These are phyloP conservation scores for Philereme vetulata DNA, from an alignment of 2,888 invertebrate species.

Conservation along the genomic window DNA sequence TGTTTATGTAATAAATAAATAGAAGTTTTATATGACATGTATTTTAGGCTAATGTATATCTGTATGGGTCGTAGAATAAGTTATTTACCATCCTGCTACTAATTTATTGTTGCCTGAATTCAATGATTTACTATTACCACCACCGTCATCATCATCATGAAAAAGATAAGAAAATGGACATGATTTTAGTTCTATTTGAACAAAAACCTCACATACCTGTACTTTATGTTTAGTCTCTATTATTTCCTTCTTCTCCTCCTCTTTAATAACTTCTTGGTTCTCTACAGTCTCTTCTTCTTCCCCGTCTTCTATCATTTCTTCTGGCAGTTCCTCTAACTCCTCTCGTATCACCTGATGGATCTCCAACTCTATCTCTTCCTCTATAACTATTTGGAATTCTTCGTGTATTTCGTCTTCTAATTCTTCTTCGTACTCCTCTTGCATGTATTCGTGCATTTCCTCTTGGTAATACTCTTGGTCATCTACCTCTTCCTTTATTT, in stretches of 20 bases:
- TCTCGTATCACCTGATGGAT: slow-evolving; percentile 12
- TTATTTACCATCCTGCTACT: too few species aligned
- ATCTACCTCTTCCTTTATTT: slow-evolving; percentile 31
- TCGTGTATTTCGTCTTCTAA: neutral
- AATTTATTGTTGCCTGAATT: too few species aligned
- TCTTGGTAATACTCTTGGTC: slow-evolving; percentile 16
- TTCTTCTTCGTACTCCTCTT: slow-evolving; percentile 7
- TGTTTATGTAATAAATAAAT: too few species aligned
- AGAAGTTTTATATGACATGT: too few species aligned
- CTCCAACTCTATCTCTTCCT: slow-evolving; percentile 10
- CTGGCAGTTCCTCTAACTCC: slow-evolving; percentile 13
- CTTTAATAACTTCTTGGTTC: neutral
- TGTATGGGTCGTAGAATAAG: too few species aligned
- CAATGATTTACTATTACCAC: too few species aligned
- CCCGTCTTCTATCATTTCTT: neutral
- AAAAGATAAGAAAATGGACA: too few species aligned
- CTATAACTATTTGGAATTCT: slow-evolving; percentile 3
- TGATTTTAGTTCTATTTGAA: neutral
- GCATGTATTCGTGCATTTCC: slow-evolving; percentile 10
- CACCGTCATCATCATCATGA: too few species aligned
- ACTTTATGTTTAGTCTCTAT: slow-evolving; percentile 3
- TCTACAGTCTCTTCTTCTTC: slow-evolving; percentile 11
- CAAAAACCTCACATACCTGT: slow-evolving; percentile 2
- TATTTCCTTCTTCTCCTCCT: neutral
- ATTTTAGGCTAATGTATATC: too few species aligned